These are phyloP conservation scores for Drosophila mayri DNA, from an alignment of 1,140 invertebrate species.

Conservation along the genomic window DNA sequence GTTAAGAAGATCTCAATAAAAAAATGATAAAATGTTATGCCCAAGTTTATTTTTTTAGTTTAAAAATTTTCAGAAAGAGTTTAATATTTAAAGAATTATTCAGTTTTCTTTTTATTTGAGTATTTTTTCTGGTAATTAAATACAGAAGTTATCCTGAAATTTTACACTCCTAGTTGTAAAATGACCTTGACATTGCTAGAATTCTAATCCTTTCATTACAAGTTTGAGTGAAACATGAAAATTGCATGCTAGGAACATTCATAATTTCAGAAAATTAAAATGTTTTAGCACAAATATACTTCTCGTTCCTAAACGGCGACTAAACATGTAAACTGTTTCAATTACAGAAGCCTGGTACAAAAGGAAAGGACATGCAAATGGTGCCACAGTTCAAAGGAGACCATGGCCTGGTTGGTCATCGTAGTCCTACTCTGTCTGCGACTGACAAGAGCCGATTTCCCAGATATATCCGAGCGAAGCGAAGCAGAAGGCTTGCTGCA, in stretches of 20 bases:
- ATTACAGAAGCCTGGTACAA: constrained; percentile 2
- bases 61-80: not conserved
- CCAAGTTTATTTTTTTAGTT: not conserved
- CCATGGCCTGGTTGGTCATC: constrained; percentile 9
- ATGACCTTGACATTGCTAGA: not conserved
- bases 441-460: not conserved
- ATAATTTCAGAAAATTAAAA: not conserved
- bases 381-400: constrained; percentile 5
- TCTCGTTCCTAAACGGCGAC: not conserved
- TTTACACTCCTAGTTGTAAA: no score
- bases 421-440: constrained; percentile 3
- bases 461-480: not conserved
- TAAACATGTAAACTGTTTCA: constrained; percentile 6
- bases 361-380: not conserved
- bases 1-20: not conserved
- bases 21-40: not conserved
- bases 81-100: not conserved
- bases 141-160: not conserved
- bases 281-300: not conserved
- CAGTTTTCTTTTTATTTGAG: fast-evolving
- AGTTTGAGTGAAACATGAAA: not conserved
- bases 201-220: not conserved
- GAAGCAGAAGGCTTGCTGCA: constrained; percentile 3
- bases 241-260: no score
- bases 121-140: no score